phyloP scores from a whole-genome alignment of 1,140 invertebrate genomes.

The Diorhabda sublineata region DNA sequence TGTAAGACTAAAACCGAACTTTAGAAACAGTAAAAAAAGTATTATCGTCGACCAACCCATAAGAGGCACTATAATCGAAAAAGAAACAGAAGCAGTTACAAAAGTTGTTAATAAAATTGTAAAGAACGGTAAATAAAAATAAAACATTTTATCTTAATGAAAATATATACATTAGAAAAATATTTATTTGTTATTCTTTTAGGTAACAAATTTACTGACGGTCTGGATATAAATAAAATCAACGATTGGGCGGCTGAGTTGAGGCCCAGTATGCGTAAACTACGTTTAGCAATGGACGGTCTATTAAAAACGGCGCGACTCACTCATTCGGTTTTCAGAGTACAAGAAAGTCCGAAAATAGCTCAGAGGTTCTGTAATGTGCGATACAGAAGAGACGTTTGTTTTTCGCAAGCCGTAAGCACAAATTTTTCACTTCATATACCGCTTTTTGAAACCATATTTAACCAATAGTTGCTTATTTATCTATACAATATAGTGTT shows the following conservation, averaged over 20 bases:
- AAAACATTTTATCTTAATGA: neutral
- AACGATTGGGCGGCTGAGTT: constrained; percentile 73
- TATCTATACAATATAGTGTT: too few species aligned
- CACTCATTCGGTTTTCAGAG: constrained; percentile 81
- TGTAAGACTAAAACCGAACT: constrained; percentile 53
- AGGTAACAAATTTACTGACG: constrained; percentile 70
- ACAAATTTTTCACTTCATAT: neutral
- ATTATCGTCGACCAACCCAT: constrained; percentile 35
- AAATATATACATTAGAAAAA: neutral
- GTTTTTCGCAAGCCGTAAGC: constrained; percentile 88
- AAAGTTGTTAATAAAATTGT: constrained; percentile 44
- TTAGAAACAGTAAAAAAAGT: constrained; percentile 38
- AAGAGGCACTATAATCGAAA: constrained; percentile 28
- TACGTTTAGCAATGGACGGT: constrained; percentile 76
- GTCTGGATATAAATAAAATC: constrained; percentile 62
- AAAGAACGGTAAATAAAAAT: constrained; percentile 21
- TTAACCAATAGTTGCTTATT: too few species aligned
- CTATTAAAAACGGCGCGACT: constrained; percentile 76
- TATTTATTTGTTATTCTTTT: neutral
- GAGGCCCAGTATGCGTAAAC: constrained; percentile 74
- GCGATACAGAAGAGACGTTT: constrained; percentile 75
- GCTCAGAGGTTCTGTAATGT: constrained; percentile 51
- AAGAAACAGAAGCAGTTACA: constrained; percentile 45
- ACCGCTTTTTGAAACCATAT: too few species aligned
- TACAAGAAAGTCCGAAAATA: constrained; percentile 70